A percentile compares a stretch with the other conserved stretches of the same genome.
Conservation (phyloP, 2,113 vertebrate species). For the Bungarus multicinctus region DNA sequence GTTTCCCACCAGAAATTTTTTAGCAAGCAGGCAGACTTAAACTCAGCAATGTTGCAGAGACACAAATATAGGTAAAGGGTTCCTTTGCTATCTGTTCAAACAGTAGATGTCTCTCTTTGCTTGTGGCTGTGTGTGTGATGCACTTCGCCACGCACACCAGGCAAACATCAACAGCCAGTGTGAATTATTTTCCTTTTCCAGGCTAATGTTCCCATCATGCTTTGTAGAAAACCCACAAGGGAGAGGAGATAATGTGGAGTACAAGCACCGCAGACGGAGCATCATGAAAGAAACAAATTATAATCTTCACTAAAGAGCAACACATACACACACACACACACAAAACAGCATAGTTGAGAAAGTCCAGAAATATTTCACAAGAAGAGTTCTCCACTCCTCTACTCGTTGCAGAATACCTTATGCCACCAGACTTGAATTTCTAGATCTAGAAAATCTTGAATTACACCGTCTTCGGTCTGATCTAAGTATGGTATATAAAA, state of each 20-base stretch:
- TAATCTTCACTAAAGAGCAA: constrained; percentile 43
- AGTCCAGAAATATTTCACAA: too few species aligned
- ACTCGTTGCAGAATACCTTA: too few species aligned
- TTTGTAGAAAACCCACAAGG: constrained; percentile 22
- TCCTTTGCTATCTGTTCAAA: constrained; percentile 47
- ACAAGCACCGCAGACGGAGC: constrained; percentile 41
- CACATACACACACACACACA: too few species aligned
- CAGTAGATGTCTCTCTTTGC: constrained; percentile 37
- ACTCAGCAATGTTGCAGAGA: neutral
- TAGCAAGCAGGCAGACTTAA: neutral
- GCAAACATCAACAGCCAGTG: constrained; percentile 27
- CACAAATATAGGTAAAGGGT: constrained; percentile 29
- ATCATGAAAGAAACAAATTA: constrained; percentile 54
- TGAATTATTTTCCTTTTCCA: constrained; percentile 6
- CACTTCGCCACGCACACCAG: constrained; percentile 10
- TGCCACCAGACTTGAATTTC: too few species aligned
- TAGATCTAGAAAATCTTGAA: too few species aligned
- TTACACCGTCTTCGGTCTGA: too few species aligned
- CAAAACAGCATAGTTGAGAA: too few species aligned
- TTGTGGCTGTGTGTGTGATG: constrained; percentile 9
- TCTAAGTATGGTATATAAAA: too few species aligned
- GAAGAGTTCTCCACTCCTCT: too few species aligned
- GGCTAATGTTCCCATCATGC: constrained; percentile 24
- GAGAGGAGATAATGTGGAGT: constrained; percentile 4
- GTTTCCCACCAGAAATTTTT: neutral